phyloP scores from a whole-genome alignment of 2,797 vertebrate species.

The Megalops cyprinoides region DNA sequence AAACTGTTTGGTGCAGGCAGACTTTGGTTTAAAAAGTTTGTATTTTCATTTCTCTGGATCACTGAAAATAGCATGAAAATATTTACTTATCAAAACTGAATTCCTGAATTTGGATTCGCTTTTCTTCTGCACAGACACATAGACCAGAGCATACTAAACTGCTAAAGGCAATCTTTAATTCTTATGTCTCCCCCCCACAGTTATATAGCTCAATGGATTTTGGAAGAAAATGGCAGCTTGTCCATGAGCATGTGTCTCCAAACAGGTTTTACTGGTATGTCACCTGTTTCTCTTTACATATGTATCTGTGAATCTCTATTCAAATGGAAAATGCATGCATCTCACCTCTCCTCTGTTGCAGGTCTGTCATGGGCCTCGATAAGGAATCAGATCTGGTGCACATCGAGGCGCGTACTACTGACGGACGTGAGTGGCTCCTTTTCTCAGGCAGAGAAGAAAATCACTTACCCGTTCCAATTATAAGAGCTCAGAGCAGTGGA shows the following conservation, averaged over 20 bases:
- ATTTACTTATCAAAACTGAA: too few relatives aligned
- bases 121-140: too few relatives aligned
- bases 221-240: constrained; percentile 91
- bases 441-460: constrained; percentile 27
- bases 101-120: too few relatives aligned
- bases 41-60: too few relatives aligned
- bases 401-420: constrained; percentile 87
- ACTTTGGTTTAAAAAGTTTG: too few relatives aligned
- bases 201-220: constrained; percentile 95
- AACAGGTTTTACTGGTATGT: constrained; percentile 96
- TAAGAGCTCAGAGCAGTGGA: background rate
- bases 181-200: constrained; percentile 71
- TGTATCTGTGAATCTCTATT: too few relatives aligned
- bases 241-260: constrained; percentile 90
- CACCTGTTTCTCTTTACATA: background rate
- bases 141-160: too few relatives aligned
- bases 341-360: constrained; percentile 59
- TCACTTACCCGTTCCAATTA: constrained; percentile 5
- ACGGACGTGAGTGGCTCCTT: constrained; percentile 85
- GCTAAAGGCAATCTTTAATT: too few relatives aligned
- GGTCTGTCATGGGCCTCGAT: constrained; percentile 91
- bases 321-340: too few relatives aligned
- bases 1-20: too few relatives aligned
- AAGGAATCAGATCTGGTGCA: constrained; percentile 93
- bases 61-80: too few relatives aligned